phyloP scores from a whole-genome alignment of 2,888 invertebrate species.

The Rosalia funebris region DNA sequence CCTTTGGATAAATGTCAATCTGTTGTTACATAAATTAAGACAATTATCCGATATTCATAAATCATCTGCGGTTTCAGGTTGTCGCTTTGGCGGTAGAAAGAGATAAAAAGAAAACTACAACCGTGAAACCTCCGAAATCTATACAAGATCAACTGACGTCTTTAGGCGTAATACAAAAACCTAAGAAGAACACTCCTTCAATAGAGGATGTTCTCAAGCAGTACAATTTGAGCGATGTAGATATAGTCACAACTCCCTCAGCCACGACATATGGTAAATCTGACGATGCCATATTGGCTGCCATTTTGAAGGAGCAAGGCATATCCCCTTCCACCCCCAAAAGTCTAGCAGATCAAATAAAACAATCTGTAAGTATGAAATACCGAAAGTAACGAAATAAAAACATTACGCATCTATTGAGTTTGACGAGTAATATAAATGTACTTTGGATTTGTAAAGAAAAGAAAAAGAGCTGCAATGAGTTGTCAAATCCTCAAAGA shows the following conservation, averaged over 20 bases:
- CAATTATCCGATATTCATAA: too few species aligned
- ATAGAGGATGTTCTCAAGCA: conserved; percentile 58
- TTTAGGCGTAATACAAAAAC: conserved; percentile 29
- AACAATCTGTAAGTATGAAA: conserved; percentile 42
- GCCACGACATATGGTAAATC: conserved; percentile 67
- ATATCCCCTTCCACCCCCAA: conserved; percentile 76
- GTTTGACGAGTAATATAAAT: background rate
- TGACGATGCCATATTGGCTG: conserved; percentile 76
- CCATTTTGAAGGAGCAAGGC: conserved; percentile 76
- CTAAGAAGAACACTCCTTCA: conserved; percentile 45
- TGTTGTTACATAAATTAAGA: too few species aligned
- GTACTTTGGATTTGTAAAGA: background rate
- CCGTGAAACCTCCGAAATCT: conserved; percentile 46
- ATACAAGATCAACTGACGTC: conserved; percentile 46
- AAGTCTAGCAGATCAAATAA: conserved; percentile 40
- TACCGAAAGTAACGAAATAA: too few species aligned
- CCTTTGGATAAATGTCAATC: too few species aligned
- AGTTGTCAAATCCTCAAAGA: too few species aligned
- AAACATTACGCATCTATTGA: background rate
- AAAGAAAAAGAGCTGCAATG: too few species aligned
- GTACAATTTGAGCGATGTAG: conserved; percentile 51
- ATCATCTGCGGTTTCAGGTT: conserved; percentile 57
- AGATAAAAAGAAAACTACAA: conserved; percentile 39
- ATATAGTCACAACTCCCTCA: conserved; percentile 48
- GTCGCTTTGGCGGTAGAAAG: conserved; percentile 58